Conservation (phyloP, 35 echinoderm and acorn worm genomes). For the Acanthaster planci region DNA sequence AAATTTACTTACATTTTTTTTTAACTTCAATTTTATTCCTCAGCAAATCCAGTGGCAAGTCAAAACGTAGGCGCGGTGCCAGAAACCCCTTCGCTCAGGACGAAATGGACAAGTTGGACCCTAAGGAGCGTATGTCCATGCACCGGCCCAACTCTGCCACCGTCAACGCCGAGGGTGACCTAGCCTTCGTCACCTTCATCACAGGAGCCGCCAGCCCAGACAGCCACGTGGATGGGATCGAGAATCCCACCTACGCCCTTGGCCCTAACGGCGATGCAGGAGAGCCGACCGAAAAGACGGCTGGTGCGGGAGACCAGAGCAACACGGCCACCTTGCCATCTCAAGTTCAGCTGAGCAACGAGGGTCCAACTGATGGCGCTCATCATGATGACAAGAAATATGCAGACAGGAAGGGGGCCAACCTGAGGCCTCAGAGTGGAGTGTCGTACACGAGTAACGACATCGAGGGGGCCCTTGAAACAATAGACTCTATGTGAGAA, state of each 20-base stretch:
- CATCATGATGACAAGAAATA: neutral
- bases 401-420: neutral
- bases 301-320: neutral
- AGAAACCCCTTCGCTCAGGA: too few relatives aligned
- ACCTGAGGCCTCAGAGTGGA: neutral
- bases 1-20: too few relatives aligned
- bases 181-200: neutral
- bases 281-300: too few relatives aligned
- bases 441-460: conserved; percentile 4
- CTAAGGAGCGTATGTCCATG: neutral
- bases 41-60: too few relatives aligned
- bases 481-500: neutral
- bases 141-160: neutral
- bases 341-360: neutral
- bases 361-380: neutral
- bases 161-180: neutral
- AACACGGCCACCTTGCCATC: neutral
- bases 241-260: neutral
- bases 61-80: too few relatives aligned
- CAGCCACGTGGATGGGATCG: neutral
- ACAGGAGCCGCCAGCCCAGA: neutral
- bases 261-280: neutral
- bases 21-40: too few relatives aligned
- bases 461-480: neutral
- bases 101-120: too few relatives aligned